These are phyloP conservation scores for Syngnathus typhle DNA, from an alignment of 2,113 vertebrate genomes.

Conservation along the genomic window DNA sequence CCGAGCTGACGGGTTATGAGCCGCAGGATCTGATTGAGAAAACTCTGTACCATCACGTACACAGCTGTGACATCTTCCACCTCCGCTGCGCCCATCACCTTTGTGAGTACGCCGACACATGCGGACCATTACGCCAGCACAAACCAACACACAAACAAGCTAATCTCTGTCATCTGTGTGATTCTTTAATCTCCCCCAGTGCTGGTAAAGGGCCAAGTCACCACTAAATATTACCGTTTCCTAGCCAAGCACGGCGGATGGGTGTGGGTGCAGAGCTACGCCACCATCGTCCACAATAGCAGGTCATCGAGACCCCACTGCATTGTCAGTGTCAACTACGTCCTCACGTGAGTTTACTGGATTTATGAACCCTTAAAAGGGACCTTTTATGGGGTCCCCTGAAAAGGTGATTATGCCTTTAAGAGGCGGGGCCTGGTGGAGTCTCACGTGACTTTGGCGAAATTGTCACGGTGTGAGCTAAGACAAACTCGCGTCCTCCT, in stretches of 20 bases:
- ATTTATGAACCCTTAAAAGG: neutral
- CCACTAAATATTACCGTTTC: constrained; percentile 97
- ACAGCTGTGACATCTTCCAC: constrained; percentile 96
- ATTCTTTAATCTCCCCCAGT: constrained; percentile 69
- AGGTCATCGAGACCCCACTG: constrained; percentile 94
- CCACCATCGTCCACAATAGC: constrained; percentile 97
- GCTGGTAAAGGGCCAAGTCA: constrained; percentile 97
- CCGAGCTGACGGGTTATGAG: constrained; percentile 95
- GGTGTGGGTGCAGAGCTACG: constrained; percentile 98
- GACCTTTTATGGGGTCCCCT: neutral
- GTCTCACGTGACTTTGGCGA: too few species aligned
- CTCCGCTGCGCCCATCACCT: constrained; percentile 95
- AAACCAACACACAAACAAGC: constrained; percentile 3
- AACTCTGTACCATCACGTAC: constrained; percentile 96
- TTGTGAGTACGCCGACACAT: constrained; percentile 73
- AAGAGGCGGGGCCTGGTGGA: too few species aligned
- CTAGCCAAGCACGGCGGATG: constrained; percentile 94
- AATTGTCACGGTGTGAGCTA: too few species aligned
- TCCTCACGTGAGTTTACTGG: constrained; percentile 89
- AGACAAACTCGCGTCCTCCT: too few species aligned
- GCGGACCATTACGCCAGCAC: neutral
- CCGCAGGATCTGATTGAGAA: constrained; percentile 99
- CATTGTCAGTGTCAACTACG: constrained; percentile 98
- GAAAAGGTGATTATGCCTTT: too few species aligned
- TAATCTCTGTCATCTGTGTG: constrained; percentile 16